Evolutionary conservation across 2,113 vertebrate species (phyloP).

Genomic region (Pluvialis apricaria): DNA sequence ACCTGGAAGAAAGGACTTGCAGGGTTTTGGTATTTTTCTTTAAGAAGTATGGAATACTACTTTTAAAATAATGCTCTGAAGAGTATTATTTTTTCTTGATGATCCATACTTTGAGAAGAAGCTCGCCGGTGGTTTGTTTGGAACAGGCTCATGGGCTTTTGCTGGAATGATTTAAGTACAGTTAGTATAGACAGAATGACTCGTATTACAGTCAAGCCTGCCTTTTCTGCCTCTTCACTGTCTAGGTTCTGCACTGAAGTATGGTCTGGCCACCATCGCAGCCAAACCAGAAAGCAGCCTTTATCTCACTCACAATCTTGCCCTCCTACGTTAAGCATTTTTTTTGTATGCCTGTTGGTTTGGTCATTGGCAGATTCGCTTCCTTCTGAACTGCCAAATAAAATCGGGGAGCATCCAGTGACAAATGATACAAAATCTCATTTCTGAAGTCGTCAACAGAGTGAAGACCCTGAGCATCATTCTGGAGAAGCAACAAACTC

Average conservation of each 20-base stretch:
- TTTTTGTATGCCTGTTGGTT: background rate
- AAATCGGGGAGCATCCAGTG: background rate
- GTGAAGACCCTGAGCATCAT: background rate
- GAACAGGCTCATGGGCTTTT: background rate
- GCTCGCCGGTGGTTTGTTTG: background rate
- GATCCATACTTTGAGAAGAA: background rate
- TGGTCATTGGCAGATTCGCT: background rate
- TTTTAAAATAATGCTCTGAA: background rate
- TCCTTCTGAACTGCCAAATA: slow-evolving; percentile 3
- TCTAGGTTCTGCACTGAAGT: background rate
- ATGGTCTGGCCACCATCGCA: background rate
- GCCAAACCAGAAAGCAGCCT: background rate
- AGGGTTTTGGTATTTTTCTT: background rate
- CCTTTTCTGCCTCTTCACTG: slow-evolving; percentile 10
- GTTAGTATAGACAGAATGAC: background rate
- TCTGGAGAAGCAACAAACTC: background rate
- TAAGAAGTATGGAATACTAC: background rate
- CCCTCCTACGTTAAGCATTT: background rate
- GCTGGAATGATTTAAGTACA: background rate
- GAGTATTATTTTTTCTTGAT: background rate
- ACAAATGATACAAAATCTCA: background rate
- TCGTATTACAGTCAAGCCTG: background rate
- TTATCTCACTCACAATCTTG: background rate
- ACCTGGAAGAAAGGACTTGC: background rate
- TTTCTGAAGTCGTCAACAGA: background rate